Evolutionary conservation across 1,140 invertebrate species (phyloP).

Genomic region (Drosophila murphyi): DNA sequence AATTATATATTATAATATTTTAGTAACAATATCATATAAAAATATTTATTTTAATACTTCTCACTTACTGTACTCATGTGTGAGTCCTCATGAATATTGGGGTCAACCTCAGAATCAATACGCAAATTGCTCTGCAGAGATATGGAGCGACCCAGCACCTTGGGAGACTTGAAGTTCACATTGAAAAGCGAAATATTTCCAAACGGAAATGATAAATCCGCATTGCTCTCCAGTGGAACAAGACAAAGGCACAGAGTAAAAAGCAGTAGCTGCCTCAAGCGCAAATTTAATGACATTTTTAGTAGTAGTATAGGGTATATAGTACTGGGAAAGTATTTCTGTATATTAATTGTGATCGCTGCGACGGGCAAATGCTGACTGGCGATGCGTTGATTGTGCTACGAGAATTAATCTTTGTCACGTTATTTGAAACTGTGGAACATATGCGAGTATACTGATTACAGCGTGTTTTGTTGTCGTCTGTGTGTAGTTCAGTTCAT

Average conservation of each 20-base stretch:
- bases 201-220: slow-evolving; percentile 51
- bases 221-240: slow-evolving; percentile 24
- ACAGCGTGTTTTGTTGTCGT: background rate
- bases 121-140: slow-evolving; percentile 29
- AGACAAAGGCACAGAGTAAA: slow-evolving; percentile 41
- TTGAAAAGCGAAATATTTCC: slow-evolving; percentile 67
- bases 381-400: slow-evolving; percentile 38
- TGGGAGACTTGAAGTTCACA: slow-evolving; percentile 58
- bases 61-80: slow-evolving; percentile 66
- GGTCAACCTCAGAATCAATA: slow-evolving; percentile 58
- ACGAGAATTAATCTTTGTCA: slow-evolving; percentile 62
- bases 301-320: too few relatives aligned
- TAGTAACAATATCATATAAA: background rate
- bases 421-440: slow-evolving; percentile 16
- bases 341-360: slow-evolving; percentile 34
- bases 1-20: too few relatives aligned
- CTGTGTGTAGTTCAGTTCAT: background rate
- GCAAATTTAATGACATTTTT: slow-evolving; percentile 35
- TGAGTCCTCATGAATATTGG: slow-evolving; percentile 71
- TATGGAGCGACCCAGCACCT: slow-evolving; percentile 33
- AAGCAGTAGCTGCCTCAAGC: slow-evolving; percentile 28
- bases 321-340: too few relatives aligned
- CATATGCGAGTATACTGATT: slow-evolving; percentile 33
- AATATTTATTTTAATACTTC: background rate
- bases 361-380: slow-evolving; percentile 60